Evolutionary conservation across 2,797 vertebrate species (phyloP).

Genomic region (Hippopotamyrus pictus): DNA sequence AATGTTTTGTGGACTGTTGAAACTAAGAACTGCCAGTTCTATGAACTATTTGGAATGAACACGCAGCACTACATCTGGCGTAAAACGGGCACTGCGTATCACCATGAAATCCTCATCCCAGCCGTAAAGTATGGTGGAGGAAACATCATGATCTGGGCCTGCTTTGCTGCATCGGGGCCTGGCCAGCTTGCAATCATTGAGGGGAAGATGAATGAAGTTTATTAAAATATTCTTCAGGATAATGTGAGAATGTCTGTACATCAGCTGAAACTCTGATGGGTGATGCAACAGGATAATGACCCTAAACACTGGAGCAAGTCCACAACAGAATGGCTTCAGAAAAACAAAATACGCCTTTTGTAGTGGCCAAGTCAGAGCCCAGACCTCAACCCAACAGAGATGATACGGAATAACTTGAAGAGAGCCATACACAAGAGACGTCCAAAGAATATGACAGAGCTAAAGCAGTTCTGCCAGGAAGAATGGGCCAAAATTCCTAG

Average conservation of each 20-base stretch:
- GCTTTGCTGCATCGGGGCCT: background rate
- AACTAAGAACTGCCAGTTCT: background rate
- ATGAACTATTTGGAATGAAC: background rate
- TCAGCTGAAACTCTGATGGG: background rate
- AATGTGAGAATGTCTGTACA: background rate
- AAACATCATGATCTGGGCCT: background rate
- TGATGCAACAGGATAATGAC: background rate
- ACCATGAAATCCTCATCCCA: background rate
- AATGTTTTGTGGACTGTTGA: background rate
- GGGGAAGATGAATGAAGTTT: background rate
- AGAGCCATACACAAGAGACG: background rate
- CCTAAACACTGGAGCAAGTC: background rate
- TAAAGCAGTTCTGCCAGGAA: background rate
- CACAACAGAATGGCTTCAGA: background rate
- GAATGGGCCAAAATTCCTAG: background rate
- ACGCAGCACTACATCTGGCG: background rate
- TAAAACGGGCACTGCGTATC: background rate
- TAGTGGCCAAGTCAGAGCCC: background rate
- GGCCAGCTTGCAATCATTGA: background rate
- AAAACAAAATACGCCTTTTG: background rate
- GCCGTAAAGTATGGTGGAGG: background rate
- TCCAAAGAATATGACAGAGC: background rate
- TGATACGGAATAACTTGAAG: background rate
- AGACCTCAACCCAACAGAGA: background rate
- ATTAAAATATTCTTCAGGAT: background rate